These are phyloP conservation scores for Perca schrenkii DNA, from an alignment of 2,113 vertebrate genomes.

Conservation along the genomic window DNA sequence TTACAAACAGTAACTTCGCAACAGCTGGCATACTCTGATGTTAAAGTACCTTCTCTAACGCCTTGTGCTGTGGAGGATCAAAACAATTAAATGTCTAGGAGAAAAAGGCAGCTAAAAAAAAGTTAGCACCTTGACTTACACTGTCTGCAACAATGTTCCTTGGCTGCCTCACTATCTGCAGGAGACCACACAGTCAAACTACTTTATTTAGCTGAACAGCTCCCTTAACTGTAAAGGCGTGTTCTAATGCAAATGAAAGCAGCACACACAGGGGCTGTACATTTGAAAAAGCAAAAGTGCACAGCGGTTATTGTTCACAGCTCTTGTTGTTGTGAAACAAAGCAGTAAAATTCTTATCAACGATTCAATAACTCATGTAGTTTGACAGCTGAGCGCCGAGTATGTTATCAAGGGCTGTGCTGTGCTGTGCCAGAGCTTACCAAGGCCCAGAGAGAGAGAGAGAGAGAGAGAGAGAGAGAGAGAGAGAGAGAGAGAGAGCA, in stretches of 20 bases:
- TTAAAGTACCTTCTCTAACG: not conserved
- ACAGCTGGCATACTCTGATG: not conserved
- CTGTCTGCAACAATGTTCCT: not conserved
- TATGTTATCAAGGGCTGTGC: constrained; percentile 44
- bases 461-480: no score
- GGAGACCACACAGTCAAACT: not conserved
- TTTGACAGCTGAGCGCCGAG: constrained; percentile 21
- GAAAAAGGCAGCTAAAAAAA: not conserved
- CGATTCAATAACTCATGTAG: constrained; percentile 37
- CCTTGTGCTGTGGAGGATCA: not conserved
- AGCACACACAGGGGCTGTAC: not conserved
- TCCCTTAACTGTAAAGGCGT: not conserved
- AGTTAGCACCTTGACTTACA: not conserved
- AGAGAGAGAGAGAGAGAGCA: no score
- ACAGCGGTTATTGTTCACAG: constrained; percentile 12
- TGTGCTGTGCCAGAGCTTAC: no score
- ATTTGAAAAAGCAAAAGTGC: constrained; percentile 38
- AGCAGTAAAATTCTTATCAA: constrained; percentile 47
- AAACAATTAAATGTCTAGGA: not conserved
- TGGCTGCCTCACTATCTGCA: constrained; percentile 24
- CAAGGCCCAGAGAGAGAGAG: no score
- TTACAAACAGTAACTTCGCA: not conserved
- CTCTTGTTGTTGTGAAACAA: constrained; percentile 29
- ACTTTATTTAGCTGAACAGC: constrained; percentile 4
- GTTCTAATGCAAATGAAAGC: constrained; percentile 29